A percentile compares a stretch with the other conserved stretches of the same genome.
phyloP scores from a whole-genome alignment of 2,797 vertebrate species.

The Echiichthys vipera region DNA sequence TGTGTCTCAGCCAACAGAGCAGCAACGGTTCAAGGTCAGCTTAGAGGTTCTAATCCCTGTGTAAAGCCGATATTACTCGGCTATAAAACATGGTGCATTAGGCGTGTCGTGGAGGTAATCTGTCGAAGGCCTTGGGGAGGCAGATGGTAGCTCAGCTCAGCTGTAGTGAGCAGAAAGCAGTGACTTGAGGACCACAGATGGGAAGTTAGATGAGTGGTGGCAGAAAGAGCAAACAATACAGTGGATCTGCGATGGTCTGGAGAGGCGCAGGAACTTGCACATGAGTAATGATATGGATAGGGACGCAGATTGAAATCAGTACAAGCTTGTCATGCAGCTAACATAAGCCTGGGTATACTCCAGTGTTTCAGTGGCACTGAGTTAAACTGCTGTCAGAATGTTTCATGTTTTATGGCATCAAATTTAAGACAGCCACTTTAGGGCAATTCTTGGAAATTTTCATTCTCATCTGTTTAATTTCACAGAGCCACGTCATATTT shows the following conservation, averaged over 20 bases:
- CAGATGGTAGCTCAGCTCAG: conserved; percentile 34
- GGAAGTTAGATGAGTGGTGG: conserved; percentile 8
- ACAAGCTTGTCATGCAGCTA: background rate
- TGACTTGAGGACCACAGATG: conserved; percentile 6
- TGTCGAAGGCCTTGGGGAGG: conserved; percentile 35
- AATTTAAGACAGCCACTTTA: conserved; percentile 40
- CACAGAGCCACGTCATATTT: conserved; percentile 49
- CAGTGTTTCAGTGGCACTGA: conserved; percentile 14
- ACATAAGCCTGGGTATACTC: background rate
- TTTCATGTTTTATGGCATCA: conserved; percentile 59
- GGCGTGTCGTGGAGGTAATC: conserved; percentile 63
- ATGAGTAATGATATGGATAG: background rate
- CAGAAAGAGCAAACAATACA: background rate
- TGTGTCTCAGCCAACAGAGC: conserved; percentile 50
- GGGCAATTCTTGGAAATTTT: conserved; percentile 53
- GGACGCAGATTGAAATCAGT: background rate
- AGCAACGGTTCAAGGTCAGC: conserved; percentile 67
- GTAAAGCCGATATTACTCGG: conserved; percentile 68
- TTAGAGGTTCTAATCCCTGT: conserved; percentile 69
- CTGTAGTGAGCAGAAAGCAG: conserved; percentile 24
- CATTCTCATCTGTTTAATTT: conserved; percentile 63
- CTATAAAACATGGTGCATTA: conserved; percentile 79
- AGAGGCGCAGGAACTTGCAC: conserved; percentile 4
- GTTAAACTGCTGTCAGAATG: conserved; percentile 31
- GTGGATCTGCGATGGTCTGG: background rate